These are phyloP conservation scores for Mesoclemmys tuberculata DNA, from an alignment of 2,113 vertebrate genomes.

Conservation along the genomic window DNA sequence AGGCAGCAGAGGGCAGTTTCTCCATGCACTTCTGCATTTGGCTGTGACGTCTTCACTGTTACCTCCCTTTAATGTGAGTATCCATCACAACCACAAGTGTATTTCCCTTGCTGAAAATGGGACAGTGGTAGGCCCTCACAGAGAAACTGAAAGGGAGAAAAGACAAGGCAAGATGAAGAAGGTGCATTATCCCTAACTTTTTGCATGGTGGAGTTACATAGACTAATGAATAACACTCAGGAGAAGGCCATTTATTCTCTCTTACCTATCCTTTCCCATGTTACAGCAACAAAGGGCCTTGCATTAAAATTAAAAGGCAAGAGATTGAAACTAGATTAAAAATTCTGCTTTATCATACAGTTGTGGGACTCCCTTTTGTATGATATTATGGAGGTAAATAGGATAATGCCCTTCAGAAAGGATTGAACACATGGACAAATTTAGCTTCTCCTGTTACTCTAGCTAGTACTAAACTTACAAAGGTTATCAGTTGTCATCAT, in stretches of 20 bases:
- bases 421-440: not conserved
- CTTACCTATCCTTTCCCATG: not conserved
- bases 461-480: not conserved
- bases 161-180: not conserved
- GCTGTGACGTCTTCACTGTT: not conserved
- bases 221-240: not conserved
- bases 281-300: not conserved
- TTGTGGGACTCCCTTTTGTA: not conserved
- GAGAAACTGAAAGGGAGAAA: not conserved
- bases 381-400: not conserved
- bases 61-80: not conserved
- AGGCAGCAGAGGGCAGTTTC: slow-evolving; percentile 34
- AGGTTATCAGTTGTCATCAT: not conserved
- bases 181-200: not conserved
- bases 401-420: not conserved
- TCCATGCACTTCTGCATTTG: not conserved
- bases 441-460: not conserved
- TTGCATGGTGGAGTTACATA: not conserved
- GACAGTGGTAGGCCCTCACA: not conserved
- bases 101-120: not conserved
- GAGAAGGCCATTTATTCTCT: not conserved
- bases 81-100: not conserved
- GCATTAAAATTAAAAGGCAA: not conserved
- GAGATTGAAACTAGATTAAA: not conserved
- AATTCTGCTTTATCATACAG: not conserved